Evolutionary conservation across 2,113 vertebrate species (phyloP).

Genomic region (Psittacula cyanocephala): DNA sequence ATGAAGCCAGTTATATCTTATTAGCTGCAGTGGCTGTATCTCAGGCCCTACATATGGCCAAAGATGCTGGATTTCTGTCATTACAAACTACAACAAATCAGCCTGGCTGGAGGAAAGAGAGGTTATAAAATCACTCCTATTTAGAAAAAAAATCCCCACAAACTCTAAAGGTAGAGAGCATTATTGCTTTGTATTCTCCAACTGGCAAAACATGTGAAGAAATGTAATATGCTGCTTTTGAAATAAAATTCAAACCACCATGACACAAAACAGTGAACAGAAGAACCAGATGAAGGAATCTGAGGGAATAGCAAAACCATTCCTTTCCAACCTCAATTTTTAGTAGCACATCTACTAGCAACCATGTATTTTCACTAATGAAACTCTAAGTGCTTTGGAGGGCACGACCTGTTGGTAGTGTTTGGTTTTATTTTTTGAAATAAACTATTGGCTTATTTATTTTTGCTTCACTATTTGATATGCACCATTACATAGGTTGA

Average conservation of each 20-base stretch:
- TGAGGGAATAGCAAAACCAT: not conserved
- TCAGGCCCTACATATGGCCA: not conserved
- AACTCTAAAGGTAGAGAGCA: not conserved
- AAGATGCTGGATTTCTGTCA: not conserved
- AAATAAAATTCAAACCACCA: not conserved
- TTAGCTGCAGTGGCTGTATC: not conserved
- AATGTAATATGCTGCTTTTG: not conserved
- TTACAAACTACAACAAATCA: not conserved
- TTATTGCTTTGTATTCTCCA: not conserved
- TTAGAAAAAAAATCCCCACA: not conserved
- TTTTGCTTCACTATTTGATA: not conserved
- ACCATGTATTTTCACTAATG: not conserved
- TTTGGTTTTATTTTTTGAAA: not conserved
- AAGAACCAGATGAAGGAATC: not conserved
- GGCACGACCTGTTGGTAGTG: not conserved
- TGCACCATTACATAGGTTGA: not conserved
- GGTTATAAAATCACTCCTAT: not conserved
- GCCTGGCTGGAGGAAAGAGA: not conserved
- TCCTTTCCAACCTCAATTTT: not conserved
- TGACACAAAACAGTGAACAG: not conserved
- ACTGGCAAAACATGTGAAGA: not conserved
- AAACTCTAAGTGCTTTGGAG: not conserved
- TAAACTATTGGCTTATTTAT: not conserved
- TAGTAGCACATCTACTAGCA: not conserved
- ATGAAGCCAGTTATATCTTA: not conserved